A percentile compares a stretch with the other conserved stretches of the same genome.
Conservation (phyloP, 2,888 invertebrate species). For the Acronicta aceris region DNA sequence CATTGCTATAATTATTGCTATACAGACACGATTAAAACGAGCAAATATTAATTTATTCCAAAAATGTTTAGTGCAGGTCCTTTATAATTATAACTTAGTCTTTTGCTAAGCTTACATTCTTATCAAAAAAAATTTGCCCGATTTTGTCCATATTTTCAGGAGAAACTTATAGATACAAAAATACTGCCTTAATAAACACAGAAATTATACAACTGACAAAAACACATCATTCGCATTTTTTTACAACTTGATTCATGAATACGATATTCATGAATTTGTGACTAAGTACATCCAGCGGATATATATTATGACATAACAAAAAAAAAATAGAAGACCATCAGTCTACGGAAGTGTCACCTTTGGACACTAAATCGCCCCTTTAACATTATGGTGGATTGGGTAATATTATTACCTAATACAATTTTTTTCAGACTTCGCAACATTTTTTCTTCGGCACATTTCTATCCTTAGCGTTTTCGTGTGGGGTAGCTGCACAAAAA, state of each 20-base stretch:
- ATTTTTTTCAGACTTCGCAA: conserved; percentile 48
- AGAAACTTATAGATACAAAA: no score
- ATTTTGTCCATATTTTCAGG: no score
- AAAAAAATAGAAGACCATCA: conserved; percentile 57
- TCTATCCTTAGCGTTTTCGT: conserved; percentile 55
- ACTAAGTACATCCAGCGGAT: conserved; percentile 56
- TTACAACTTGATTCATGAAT: neutral
- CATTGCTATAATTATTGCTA: conserved; percentile 19
- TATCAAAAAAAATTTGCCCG: no score
- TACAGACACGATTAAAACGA: neutral
- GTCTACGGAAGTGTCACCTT: conserved; percentile 63
- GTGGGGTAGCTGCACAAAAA: conserved; percentile 81
- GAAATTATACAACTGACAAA: no score
- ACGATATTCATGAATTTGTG: conserved; percentile 12
- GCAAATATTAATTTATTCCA: no score
- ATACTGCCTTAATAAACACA: neutral
- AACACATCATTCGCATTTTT: conserved; percentile 24
- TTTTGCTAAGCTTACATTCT: no score
- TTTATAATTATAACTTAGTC: no score
- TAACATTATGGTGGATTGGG: conserved; percentile 37
- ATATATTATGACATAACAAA: no score
- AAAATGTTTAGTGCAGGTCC: no score
- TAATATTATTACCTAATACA: conserved; percentile 28
- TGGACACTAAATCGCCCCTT: conserved; percentile 48
- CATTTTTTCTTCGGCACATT: conserved; percentile 50